phyloP scores from a whole-genome alignment of 2,888 invertebrate genomes.

The Plemyria rubiginata region DNA sequence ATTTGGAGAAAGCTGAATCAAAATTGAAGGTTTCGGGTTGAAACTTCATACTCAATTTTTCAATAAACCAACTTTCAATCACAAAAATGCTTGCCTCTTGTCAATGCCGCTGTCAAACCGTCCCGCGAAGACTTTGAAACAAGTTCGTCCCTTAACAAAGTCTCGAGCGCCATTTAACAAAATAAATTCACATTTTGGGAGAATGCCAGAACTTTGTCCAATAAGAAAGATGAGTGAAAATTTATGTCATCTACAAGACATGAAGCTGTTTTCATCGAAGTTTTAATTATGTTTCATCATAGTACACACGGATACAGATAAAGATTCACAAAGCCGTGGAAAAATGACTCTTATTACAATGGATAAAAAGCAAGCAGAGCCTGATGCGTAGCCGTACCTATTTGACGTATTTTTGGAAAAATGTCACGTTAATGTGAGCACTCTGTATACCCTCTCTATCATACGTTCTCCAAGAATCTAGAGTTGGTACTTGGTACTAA shows the following conservation, averaged over 20 bases:
- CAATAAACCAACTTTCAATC: slow-evolving; percentile 24
- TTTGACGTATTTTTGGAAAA: too few relatives aligned
- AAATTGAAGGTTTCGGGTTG: too few relatives aligned
- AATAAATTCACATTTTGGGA: slow-evolving; percentile 43
- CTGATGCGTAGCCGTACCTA: too few relatives aligned
- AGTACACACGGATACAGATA: too few relatives aligned
- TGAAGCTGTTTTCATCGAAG: slow-evolving; percentile 28
- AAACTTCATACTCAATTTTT: slow-evolving; percentile 5
- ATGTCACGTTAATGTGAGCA: too few relatives aligned
- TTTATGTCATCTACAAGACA: slow-evolving; percentile 34
- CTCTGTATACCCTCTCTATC: too few relatives aligned
- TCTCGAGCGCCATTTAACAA: slow-evolving; percentile 34
- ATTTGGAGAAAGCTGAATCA: too few relatives aligned
- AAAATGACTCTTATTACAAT: too few relatives aligned
- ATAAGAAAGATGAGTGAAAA: slow-evolving; percentile 38
- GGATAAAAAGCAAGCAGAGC: too few relatives aligned
- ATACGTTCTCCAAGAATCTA: too few relatives aligned
- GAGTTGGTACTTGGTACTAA: too few relatives aligned
- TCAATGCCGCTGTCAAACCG: slow-evolving; percentile 23
- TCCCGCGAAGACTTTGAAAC: neutral
- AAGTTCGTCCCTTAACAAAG: slow-evolving; percentile 26
- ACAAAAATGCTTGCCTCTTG: slow-evolving; percentile 13
- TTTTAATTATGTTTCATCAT: slow-evolving; percentile 12
- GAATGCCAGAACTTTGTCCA: slow-evolving; percentile 37
- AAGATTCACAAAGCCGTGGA: too few relatives aligned